Conservation (phyloP, 1,140 invertebrate genomes). For the Tyrophagus putrescentiae region DNA sequence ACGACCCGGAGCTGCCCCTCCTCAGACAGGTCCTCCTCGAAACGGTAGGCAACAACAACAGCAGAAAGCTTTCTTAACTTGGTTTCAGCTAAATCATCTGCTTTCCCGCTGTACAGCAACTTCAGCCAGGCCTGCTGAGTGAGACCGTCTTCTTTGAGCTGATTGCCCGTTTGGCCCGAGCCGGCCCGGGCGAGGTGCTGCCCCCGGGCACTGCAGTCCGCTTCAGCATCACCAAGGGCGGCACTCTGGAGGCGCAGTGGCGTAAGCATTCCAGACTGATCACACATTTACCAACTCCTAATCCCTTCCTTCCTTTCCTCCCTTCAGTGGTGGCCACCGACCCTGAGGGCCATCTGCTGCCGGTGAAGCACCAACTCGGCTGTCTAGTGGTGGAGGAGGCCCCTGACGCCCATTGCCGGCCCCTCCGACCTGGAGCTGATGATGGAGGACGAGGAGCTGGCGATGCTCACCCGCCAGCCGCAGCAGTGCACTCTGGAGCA, state of each 20-base stretch:
- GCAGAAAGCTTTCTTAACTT: neutral
- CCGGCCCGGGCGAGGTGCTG: neutral
- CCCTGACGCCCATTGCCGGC: neutral
- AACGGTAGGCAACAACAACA: too few species aligned
- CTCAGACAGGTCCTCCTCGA: neutral
- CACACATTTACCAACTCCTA: neutral
- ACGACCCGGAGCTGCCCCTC: conserved; percentile 2
- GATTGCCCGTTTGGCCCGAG: neutral
- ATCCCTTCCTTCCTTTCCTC: neutral
- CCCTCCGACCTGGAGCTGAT: neutral
- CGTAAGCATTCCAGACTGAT: neutral
- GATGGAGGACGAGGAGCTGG: neutral
- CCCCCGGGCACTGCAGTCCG: neutral
- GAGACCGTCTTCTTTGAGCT: neutral
- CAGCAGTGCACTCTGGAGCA: neutral
- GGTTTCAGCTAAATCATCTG: neutral
- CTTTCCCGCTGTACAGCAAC: neutral
- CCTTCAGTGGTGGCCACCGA: too few species aligned
- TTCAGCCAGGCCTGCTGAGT: neutral
- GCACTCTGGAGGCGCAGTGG: neutral
- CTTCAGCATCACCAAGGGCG: neutral
- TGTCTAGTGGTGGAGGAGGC: neutral
- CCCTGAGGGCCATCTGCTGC: too few species aligned
- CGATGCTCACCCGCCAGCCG: neutral
- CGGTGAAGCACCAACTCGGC: too few species aligned